Percentiles rank a stretch among this genome's conserved stretches.
Conservation (phyloP, 2,113 vertebrate species). For the Sminthopsis crassicaudata region DNA sequence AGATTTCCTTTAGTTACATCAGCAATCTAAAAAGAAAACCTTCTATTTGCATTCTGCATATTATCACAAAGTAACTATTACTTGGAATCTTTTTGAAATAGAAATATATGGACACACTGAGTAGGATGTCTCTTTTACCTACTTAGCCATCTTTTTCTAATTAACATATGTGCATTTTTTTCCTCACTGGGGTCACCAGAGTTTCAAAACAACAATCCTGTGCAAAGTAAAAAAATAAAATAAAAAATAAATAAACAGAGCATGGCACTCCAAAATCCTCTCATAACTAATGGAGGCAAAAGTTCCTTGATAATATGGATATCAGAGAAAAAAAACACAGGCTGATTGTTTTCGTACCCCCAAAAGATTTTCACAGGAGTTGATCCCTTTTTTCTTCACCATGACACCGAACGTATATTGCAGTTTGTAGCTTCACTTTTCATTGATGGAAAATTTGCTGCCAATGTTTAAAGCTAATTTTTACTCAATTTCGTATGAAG, state of each 20-base stretch:
- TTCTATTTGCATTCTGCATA: too few species aligned
- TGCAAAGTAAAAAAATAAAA: neutral
- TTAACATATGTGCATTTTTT: too few species aligned
- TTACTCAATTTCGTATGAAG: too few species aligned
- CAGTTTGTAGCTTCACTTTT: neutral
- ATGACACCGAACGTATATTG: conserved; percentile 26
- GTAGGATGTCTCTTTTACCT: too few species aligned
- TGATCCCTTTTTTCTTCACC: neutral
- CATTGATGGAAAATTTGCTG: conserved; percentile 43
- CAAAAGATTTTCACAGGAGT: too few species aligned
- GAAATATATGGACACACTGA: too few species aligned
- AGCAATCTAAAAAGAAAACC: too few species aligned
- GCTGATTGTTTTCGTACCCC: neutral
- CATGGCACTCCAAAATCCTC: neutral
- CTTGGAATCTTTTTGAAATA: too few species aligned
- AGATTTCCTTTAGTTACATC: too few species aligned
- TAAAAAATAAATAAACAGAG: neutral
- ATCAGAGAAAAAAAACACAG: neutral
- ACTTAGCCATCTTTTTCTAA: too few species aligned
- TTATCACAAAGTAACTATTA: too few species aligned
- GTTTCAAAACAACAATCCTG: neutral
- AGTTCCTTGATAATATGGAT: conserved; percentile 4
- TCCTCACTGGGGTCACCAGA: neutral
- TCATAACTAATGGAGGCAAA: neutral
- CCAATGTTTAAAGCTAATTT: conserved; percentile 42